Percentiles rank a stretch among this genome's conserved stretches.
Evolutionary conservation across 2,113 vertebrate genomes (phyloP).

Genomic region (Oryzias curvinotus): DNA sequence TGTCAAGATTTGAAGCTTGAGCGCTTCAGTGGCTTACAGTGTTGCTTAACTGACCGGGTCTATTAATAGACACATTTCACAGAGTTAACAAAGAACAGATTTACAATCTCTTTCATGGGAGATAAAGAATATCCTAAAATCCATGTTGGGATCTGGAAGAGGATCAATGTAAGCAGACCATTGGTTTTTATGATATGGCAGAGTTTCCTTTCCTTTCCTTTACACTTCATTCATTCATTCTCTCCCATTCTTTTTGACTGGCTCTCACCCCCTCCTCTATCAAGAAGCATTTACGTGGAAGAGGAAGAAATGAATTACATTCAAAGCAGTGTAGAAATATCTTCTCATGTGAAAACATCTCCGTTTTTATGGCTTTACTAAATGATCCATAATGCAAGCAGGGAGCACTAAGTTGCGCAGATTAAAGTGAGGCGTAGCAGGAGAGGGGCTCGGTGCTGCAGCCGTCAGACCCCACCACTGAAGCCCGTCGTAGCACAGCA

Average conservation of each 20-base stretch:
- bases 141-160: constrained; percentile 57
- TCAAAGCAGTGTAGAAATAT: constrained; percentile 75
- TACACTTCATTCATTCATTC: constrained; percentile 43
- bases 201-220: constrained; percentile 58
- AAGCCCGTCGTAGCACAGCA: constrained; percentile 37
- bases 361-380: constrained; percentile 78
- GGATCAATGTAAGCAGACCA: constrained; percentile 70
- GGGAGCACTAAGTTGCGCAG: constrained; percentile 68
- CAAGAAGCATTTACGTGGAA: constrained; percentile 60
- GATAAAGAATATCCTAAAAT: constrained; percentile 64
- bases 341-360: constrained; percentile 83
- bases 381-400: constrained; percentile 78
- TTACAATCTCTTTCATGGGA: constrained; percentile 45
- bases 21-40: constrained; percentile 5
- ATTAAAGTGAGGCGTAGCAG: constrained; percentile 55
- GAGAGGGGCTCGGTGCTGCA: constrained; percentile 39
- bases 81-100: constrained; percentile 45
- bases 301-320: constrained; percentile 73
- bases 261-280: constrained; percentile 37
- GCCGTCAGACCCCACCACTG: constrained; percentile 51
- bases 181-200: constrained; percentile 75
- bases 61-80: constrained; percentile 37
- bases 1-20: constrained; percentile 19
- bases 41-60: constrained; percentile 23
- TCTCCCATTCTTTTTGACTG: constrained; percentile 16